Percentiles rank a stretch among this genome's conserved stretches.
Conservation (phyloP, 2,888 invertebrate species). For the Pristionchus japonicus region DNA sequence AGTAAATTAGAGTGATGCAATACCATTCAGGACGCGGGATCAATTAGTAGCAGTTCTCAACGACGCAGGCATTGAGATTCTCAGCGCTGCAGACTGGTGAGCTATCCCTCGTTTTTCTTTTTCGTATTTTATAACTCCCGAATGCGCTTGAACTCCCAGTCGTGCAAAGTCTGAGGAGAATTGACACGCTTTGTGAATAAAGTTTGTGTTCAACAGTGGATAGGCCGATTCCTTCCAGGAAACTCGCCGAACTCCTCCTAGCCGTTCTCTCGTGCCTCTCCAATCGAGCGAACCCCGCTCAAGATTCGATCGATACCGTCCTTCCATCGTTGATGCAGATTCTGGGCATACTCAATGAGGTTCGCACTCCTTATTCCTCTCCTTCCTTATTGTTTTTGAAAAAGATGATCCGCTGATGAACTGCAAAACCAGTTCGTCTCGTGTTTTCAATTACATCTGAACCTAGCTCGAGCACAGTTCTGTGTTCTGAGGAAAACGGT, state of each 20-base stretch:
- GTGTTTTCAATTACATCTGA: no score
- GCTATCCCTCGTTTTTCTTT: background rate
- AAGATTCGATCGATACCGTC: slow-evolving; percentile 67
- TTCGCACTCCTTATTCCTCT: slow-evolving; percentile 1
- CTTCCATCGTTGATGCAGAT: slow-evolving; percentile 69
- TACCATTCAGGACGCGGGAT: slow-evolving; percentile 52
- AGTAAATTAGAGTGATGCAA: no score
- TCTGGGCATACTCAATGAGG: slow-evolving; percentile 61
- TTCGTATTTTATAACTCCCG: background rate
- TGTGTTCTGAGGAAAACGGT: no score
- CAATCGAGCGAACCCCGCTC: background rate
- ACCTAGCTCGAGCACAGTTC: no score
- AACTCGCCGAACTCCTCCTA: background rate
- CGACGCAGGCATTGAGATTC: slow-evolving; percentile 44
- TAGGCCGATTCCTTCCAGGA: background rate
- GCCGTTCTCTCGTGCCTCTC: slow-evolving; percentile 5
- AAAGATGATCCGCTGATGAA: no score
- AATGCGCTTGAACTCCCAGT: no score
- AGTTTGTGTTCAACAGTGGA: no score
- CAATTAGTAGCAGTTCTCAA: slow-evolving; percentile 47
- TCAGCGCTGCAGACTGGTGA: slow-evolving; percentile 47
- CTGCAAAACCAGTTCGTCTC: no score
- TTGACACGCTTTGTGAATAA: background rate
- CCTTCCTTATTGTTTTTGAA: background rate
- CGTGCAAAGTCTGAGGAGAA: no score